Evolutionary conservation across 1,140 invertebrate species (phyloP).

Genomic region (Papilio aristodemus): DNA sequence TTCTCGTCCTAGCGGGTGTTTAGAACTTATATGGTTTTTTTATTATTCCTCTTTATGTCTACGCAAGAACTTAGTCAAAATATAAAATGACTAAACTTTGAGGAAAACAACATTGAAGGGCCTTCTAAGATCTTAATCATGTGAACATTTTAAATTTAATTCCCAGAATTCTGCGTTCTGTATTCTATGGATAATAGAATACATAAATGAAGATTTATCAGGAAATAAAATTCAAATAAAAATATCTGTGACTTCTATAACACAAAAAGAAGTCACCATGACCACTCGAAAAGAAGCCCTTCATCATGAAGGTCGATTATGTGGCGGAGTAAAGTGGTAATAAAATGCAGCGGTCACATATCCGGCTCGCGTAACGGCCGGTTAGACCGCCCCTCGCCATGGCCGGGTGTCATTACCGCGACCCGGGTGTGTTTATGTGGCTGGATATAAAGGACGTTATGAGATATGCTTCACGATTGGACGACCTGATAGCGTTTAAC

Average conservation of each 20-base stretch:
- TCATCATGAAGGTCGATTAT: conserved; percentile 78
- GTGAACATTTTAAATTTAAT: background rate
- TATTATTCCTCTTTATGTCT: too few species aligned
- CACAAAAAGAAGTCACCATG: conserved; percentile 24
- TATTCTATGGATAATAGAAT: too few species aligned
- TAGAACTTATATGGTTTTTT: too few species aligned
- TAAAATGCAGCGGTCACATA: conserved; percentile 80
- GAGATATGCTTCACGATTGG: conserved; percentile 72
- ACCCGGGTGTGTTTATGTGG: conserved; percentile 75
- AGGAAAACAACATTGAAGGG: too few species aligned
- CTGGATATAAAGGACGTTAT: conserved; percentile 78
- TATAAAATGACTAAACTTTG: too few species aligned
- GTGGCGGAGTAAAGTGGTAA: conserved; percentile 79
- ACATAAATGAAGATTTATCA: background rate
- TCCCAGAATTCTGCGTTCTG: background rate
- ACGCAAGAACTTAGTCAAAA: too few species aligned
- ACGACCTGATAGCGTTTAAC: conserved; percentile 71
- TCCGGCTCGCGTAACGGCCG: conserved; percentile 72
- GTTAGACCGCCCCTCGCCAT: conserved; percentile 67
- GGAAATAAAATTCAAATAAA: conserved; percentile 18
- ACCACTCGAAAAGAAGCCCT: conserved; percentile 70
- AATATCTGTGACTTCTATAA: background rate
- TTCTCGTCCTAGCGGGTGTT: too few species aligned
- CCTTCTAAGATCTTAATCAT: too few species aligned
- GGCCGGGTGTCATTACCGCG: conserved; percentile 68